phyloP scores from a whole-genome alignment of 2,113 vertebrate genomes.

The Hepsetus odoe region DNA sequence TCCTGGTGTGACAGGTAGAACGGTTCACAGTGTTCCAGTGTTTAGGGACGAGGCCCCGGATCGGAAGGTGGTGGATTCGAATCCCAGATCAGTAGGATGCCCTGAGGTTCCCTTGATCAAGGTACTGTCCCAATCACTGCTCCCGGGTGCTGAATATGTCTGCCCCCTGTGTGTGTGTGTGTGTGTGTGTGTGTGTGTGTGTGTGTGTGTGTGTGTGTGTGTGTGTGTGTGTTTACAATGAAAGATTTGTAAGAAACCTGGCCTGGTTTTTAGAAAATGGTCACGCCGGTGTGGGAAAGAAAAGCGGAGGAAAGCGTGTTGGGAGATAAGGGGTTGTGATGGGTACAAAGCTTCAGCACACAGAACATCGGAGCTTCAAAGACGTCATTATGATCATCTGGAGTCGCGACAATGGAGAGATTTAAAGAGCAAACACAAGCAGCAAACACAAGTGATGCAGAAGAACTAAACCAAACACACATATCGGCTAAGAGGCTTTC shows the following conservation, averaged over 20 bases:
- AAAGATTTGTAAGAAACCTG: conserved; percentile 14
- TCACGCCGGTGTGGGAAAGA: conserved; percentile 65
- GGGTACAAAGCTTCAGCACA: conserved; percentile 72
- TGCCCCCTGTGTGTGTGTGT: too few species aligned
- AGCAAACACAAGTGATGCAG: conserved; percentile 66
- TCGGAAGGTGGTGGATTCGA: too few species aligned
- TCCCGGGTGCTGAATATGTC: too few species aligned
- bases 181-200: too few species aligned
- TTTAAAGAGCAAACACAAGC: conserved; percentile 62
- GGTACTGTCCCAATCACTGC: too few species aligned
- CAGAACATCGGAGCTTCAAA: conserved; percentile 65
- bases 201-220: too few species aligned
- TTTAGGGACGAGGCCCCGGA: too few species aligned
- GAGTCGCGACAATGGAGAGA: conserved; percentile 62
- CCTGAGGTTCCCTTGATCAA: too few species aligned
- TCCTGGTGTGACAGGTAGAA: too few species aligned
- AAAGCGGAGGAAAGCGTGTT: conserved; percentile 77
- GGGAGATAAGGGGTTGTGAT: conserved; percentile 61
- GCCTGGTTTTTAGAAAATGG: not conserved
- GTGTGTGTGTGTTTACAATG: conserved; percentile 33
- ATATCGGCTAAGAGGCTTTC: conserved; percentile 69
- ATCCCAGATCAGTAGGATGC: too few species aligned
- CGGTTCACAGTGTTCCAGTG: too few species aligned
- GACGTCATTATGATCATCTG: conserved; percentile 66
- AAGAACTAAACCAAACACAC: conserved; percentile 71